Evolutionary conservation across 2,888 invertebrate species (phyloP).

Genomic region (Apamea monoglypha): DNA sequence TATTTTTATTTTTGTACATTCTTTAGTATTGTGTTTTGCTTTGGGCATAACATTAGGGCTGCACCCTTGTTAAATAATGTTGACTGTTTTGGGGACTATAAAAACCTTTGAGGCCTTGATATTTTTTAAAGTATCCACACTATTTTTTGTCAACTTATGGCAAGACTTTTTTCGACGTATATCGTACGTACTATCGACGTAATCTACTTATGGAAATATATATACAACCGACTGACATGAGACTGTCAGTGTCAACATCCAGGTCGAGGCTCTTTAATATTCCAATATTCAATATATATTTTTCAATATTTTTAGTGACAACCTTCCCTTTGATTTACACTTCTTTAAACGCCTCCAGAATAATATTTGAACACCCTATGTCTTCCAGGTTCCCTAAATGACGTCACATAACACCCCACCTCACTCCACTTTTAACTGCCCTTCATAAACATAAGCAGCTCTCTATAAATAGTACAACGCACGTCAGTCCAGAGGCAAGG

Average conservation of each 20-base stretch:
- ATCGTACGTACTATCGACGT: neutral
- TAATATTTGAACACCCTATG: neutral
- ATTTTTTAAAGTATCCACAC: no score
- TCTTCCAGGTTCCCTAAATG: neutral
- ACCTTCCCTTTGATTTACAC: neutral
- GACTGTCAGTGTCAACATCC: neutral
- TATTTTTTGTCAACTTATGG: neutral
- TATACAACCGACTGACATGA: neutral
- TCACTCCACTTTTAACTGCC: constrained; percentile 9
- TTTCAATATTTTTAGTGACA: neutral
- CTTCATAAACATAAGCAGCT: constrained; percentile 26
- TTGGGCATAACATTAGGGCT: constrained; percentile 13
- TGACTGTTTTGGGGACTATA: neutral
- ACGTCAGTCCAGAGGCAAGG: constrained; percentile 52
- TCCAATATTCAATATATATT: no score
- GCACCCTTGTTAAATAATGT: constrained; percentile 7
- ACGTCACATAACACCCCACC: constrained; percentile 15
- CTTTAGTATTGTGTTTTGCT: constrained; percentile 25
- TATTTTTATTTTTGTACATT: constrained; percentile 20
- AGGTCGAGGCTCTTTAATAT: neutral
- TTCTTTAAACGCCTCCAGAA: neutral
- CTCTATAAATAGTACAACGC: constrained; percentile 51
- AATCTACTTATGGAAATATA: neutral
- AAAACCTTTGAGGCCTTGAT: neutral
- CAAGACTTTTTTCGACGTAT: neutral